Conservation (phyloP, 2,888 invertebrate genomes). For the Neocrepidodera transversa region DNA sequence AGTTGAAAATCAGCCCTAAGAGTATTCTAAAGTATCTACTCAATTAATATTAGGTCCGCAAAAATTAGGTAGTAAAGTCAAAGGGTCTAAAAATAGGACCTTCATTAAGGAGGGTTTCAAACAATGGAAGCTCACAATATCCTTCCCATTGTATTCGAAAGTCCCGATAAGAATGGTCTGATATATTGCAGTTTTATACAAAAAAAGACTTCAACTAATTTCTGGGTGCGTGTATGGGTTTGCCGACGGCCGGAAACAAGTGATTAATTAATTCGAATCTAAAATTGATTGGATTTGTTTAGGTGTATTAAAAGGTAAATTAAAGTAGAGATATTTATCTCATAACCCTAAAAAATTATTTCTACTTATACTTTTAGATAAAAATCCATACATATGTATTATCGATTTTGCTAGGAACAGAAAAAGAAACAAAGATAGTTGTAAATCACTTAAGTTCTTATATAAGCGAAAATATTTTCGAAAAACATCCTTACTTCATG, state of each 20-base stretch:
- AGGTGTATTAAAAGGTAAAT: too few relatives aligned
- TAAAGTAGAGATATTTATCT: too few relatives aligned
- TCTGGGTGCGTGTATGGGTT: constrained; percentile 35
- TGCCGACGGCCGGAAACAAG: constrained; percentile 10
- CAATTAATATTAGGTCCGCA: constrained; percentile 21
- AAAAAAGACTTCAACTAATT: constrained; percentile 35
- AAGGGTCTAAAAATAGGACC: constrained; percentile 32
- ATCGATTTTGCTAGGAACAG: too few relatives aligned
- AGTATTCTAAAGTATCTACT: constrained; percentile 17
- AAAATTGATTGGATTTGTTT: too few relatives aligned
- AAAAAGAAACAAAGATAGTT: too few relatives aligned
- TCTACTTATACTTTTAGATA: too few relatives aligned
- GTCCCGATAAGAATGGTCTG: constrained; percentile 35
- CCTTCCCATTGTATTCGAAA: constrained; percentile 33
- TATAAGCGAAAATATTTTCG: too few relatives aligned
- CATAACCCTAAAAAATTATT: too few relatives aligned
- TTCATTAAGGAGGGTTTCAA: constrained; percentile 31
- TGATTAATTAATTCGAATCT: constrained; percentile 31
- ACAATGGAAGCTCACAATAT: constrained; percentile 32
- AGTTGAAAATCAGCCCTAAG: too few relatives aligned
- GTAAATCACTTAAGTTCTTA: too few relatives aligned
- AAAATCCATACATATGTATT: too few relatives aligned
- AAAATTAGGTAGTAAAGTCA: constrained; percentile 22
- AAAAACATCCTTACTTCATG: too few relatives aligned
- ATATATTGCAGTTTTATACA: constrained; percentile 37